phyloP scores from a whole-genome alignment of 2,113 vertebrate species.

The Percopsis transmontana region DNA sequence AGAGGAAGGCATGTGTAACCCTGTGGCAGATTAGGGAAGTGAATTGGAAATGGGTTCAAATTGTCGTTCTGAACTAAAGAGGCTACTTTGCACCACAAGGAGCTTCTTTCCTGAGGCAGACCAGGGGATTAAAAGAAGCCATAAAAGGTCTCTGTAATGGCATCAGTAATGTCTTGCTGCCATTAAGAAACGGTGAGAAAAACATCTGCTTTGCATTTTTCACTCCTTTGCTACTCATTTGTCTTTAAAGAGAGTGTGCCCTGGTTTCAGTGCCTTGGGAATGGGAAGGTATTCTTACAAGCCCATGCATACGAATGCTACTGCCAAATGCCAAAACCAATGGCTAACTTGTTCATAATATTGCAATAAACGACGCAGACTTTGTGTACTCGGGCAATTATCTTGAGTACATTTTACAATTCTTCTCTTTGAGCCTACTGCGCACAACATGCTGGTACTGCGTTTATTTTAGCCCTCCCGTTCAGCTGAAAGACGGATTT shows the following conservation, averaged over 20 bases:
- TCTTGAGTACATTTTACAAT: slow-evolving; percentile 5
- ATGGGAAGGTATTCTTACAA: slow-evolving; percentile 60
- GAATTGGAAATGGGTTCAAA: slow-evolving; percentile 94
- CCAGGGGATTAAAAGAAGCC: slow-evolving; percentile 92
- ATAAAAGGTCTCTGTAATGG: slow-evolving; percentile 95
- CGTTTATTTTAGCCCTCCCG: slow-evolving; percentile 26
- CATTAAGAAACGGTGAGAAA: slow-evolving; percentile 77
- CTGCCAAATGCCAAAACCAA: slow-evolving; percentile 26
- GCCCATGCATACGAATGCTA: slow-evolving; percentile 20
- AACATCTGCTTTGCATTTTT: slow-evolving; percentile 83
- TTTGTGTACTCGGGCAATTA: slow-evolving; percentile 6
- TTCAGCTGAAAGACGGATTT: slow-evolving; percentile 17
- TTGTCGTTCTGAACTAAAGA: slow-evolving; percentile 90
- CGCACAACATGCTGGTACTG: slow-evolving; percentile 2
- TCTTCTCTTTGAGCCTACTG: slow-evolving; percentile 10
- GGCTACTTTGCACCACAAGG: slow-evolving; percentile 91
- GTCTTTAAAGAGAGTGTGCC: slow-evolving; percentile 65
- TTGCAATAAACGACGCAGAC: neutral
- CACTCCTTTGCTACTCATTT: slow-evolving; percentile 75
- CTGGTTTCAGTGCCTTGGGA: slow-evolving; percentile 59
- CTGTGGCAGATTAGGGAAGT: slow-evolving; percentile 91
- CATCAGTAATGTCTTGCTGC: slow-evolving; percentile 87
- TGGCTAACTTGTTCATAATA: slow-evolving; percentile 5
- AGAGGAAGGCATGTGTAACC: slow-evolving; percentile 82
- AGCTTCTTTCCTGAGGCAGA: slow-evolving; percentile 84